Evolutionary conservation across 2,888 invertebrate species (phyloP).

Genomic region (Iphiclides podalirius): DNA sequence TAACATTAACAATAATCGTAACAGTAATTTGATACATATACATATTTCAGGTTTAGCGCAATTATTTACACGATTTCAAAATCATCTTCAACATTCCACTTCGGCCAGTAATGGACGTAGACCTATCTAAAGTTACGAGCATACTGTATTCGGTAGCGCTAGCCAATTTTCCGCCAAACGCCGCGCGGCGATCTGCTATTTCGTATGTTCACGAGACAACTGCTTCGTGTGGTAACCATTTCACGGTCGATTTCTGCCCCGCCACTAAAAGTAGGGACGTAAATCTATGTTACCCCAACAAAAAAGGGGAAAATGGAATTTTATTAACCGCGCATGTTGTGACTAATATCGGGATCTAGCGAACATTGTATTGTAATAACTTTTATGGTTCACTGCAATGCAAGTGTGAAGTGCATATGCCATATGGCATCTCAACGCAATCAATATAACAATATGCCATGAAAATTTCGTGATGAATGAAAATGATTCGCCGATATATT

Average conservation of each 20-base stretch:
- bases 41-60: too few species aligned
- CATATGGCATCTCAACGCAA: too few species aligned
- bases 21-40: too few species aligned
- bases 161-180: slow-evolving; percentile 73
- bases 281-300: slow-evolving; percentile 33
- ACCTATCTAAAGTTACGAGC: slow-evolving; percentile 30
- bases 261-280: slow-evolving; percentile 61
- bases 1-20: too few species aligned
- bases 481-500: slow-evolving; percentile 77
- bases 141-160: slow-evolving; percentile 41
- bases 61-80: too few species aligned
- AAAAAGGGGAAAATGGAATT: slow-evolving; percentile 10
- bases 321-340: neutral
- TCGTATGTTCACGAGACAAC: slow-evolving; percentile 72
- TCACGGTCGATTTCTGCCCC: slow-evolving; percentile 72
- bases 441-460: slow-evolving; percentile 11
- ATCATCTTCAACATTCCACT: too few species aligned
- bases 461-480: slow-evolving; percentile 61
- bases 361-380: too few species aligned
- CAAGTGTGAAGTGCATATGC: too few species aligned
- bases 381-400: too few species aligned
- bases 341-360: too few species aligned
- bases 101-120: slow-evolving; percentile 15
- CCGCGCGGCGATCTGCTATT: slow-evolving; percentile 54
- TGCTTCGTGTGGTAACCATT: slow-evolving; percentile 70